Evolutionary conservation across 2,113 vertebrate species (phyloP).

Genomic region (Aplodontia rufa): DNA sequence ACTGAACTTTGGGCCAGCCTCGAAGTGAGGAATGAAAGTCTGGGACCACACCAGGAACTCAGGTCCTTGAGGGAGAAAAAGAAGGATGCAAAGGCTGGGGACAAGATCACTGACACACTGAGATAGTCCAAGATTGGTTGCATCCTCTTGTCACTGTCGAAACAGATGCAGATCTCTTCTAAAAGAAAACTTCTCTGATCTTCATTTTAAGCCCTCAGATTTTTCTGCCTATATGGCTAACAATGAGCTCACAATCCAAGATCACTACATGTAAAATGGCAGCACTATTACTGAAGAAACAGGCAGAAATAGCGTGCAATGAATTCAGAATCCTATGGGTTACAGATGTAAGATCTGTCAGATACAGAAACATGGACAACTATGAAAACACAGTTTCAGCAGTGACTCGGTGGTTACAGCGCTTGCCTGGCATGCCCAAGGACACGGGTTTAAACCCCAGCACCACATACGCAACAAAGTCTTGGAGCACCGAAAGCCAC

Average conservation of each 20-base stretch:
- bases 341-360: not conserved
- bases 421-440: no score
- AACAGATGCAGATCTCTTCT: not conserved
- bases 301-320: not conserved
- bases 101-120: not conserved
- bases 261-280: not conserved
- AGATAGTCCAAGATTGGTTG: not conserved
- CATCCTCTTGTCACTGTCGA: not conserved
- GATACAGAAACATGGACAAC: not conserved
- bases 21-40: not conserved
- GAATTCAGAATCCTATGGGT: not conserved
- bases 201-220: not conserved
- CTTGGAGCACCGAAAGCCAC: no score
- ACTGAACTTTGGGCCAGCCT: not conserved
- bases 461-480: no score
- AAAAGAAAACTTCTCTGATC: not conserved
- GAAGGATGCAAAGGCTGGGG: not conserved
- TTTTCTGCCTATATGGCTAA: not conserved
- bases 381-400: not conserved
- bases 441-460: no score
- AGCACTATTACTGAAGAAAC: not conserved
- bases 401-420: no score
- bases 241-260: not conserved
- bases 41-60: not conserved
- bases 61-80: not conserved